These are phyloP conservation scores for Ara ararauna DNA, from an alignment of 2,797 vertebrate genomes.

Conservation along the genomic window DNA sequence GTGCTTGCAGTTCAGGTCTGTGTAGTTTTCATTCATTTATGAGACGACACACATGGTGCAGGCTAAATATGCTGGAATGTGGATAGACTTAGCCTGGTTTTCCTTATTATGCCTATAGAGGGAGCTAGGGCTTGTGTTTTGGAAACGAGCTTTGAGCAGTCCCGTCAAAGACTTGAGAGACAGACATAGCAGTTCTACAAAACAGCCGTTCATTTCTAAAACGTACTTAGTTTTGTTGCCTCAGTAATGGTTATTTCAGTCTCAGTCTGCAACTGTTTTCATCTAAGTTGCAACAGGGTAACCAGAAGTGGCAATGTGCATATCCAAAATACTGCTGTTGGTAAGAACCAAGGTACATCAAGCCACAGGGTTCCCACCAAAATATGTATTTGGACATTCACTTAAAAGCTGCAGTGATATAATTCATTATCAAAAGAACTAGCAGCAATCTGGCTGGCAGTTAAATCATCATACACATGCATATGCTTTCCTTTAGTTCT, in stretches of 20 bases:
- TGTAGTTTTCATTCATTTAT: neutral
- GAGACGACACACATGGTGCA: neutral
- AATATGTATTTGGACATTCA: neutral
- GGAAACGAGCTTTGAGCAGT: rapidly evolving
- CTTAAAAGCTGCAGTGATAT: neutral
- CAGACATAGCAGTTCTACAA: neutral
- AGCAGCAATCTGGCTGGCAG: neutral
- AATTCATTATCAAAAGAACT: neutral
- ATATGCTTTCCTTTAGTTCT: neutral
- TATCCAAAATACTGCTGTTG: neutral
- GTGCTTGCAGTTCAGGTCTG: rapidly evolving
- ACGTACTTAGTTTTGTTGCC: neutral
- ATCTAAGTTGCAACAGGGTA: neutral
- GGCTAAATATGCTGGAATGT: neutral
- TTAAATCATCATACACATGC: neutral
- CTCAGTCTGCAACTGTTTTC: neutral
- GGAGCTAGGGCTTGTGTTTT: neutral
- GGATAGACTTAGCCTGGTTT: neutral
- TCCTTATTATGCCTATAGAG: neutral
- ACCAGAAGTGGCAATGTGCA: neutral
- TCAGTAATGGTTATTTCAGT: neutral
- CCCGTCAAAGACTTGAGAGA: too few relatives aligned
- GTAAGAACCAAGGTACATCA: neutral
- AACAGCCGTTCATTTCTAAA: neutral
- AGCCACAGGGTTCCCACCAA: neutral